These are phyloP conservation scores for Prochilodus magdalenae DNA, from an alignment of 2,113 vertebrate species.

Conservation along the genomic window DNA sequence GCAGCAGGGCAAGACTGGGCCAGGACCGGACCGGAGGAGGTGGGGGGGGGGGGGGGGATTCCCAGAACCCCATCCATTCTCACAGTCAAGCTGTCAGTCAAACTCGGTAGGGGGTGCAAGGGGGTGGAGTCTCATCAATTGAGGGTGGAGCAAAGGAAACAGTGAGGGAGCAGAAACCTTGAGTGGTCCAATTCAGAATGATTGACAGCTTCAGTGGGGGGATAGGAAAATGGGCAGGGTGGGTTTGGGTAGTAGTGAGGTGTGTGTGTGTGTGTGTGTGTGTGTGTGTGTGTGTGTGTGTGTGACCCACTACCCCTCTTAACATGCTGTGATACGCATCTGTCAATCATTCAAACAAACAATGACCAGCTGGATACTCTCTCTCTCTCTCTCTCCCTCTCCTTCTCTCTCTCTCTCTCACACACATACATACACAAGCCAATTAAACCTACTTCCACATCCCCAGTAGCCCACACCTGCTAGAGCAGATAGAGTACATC, in stretches of 20 bases:
- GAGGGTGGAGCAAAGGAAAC: slow-evolving; percentile 49
- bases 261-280: slow-evolving; percentile 12
- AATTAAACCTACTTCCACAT: neutral
- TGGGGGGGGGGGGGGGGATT: slow-evolving; percentile 41
- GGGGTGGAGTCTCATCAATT: slow-evolving; percentile 45
- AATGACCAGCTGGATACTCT: slow-evolving; percentile 34
- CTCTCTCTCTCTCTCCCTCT: slow-evolving; percentile 9
- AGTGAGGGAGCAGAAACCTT: slow-evolving; percentile 29
- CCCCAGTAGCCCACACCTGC: too few relatives aligned
- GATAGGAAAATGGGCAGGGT: slow-evolving; percentile 18
- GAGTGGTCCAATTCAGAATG: slow-evolving; percentile 48
- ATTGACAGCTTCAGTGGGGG: slow-evolving; percentile 54
- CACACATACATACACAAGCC: neutral
- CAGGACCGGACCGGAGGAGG: slow-evolving; percentile 14
- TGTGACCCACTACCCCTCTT: slow-evolving; percentile 1
- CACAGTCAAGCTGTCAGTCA: slow-evolving; percentile 61
- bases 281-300: slow-evolving; percentile 38
- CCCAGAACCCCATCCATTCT: slow-evolving; percentile 55
- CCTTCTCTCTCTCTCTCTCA: neutral
- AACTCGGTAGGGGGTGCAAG: slow-evolving; percentile 43
- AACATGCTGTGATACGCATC: slow-evolving; percentile 47
- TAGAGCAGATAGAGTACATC: too few relatives aligned
- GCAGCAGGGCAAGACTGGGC: slow-evolving; percentile 38
- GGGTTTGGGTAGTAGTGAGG: slow-evolving; percentile 29
- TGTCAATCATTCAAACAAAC: slow-evolving; percentile 53